Evolutionary conservation across 1,140 invertebrate species (phyloP), one percentile per base, ranked within the genome.

Genomic region (Ladona fulva): DNA sequence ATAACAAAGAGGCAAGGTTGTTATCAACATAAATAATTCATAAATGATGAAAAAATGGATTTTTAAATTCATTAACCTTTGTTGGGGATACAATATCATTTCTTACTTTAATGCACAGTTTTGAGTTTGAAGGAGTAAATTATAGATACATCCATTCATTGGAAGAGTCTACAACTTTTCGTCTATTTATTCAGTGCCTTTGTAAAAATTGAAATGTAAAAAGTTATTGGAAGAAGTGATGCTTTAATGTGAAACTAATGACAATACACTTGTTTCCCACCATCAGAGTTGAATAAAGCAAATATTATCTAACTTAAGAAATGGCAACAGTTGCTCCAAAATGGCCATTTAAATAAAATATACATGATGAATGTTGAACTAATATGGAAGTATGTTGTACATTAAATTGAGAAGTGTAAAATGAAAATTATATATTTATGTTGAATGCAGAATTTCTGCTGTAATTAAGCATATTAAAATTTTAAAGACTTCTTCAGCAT

Each of bases 101-200:
- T 37, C 29, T 8, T 5, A 37, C 1, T 37, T 37, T 37, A 37
- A 37, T 8, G 8, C 29, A 37, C 1, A 37, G 8, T 37, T 37
- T 37, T 37, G 52, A 11, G 44, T 66, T 66, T 66, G 52, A 66
- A 22, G 14, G n/a, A 66, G 52, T 66, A 66, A 19, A 37, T 37
- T 37, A 37, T 8, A 66, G 1, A 66, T 12, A 66, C n/a, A 37
- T 66, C 52, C 52, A 66, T 66, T 66, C 52, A 66, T 19, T 66
- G 52, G 16, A 66, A 66, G 52, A 66, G 52, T 66, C 52, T 66
- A 66, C 52, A 66, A 66, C 52, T 66, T 66, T 66, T 66, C 1
- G 52, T 66, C 52, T 66, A 16, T 66, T 66, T 66, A 66, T 66
- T 66, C 52, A 66, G 52, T 66, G 52, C 52, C 52, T 66, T 66